A percentile compares a stretch with the other conserved stretches of the same genome.
Evolutionary conservation across 2,888 invertebrate genomes (phyloP).

Genomic region (Hirtodrosophila confusa): DNA sequence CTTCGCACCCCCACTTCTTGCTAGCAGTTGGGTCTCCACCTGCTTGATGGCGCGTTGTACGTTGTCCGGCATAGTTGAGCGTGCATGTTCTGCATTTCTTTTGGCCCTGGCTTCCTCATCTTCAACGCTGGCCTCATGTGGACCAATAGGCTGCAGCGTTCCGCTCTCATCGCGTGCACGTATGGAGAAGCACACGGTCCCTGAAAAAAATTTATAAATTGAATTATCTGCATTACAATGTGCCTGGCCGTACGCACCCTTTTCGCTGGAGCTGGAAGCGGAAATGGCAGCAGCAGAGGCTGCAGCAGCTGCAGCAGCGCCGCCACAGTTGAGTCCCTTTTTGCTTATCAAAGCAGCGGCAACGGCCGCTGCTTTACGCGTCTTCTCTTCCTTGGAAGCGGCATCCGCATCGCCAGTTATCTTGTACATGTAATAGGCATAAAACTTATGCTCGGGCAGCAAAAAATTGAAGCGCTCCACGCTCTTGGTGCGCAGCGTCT

Average conservation of each 20-base stretch:
- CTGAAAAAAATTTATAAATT: constrained; percentile 79
- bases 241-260: constrained; percentile 35
- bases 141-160: constrained; percentile 87
- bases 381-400: constrained; percentile 81
- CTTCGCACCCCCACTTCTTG: constrained; percentile 60
- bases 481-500: constrained; percentile 91
- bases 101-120: constrained; percentile 78
- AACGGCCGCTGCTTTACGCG: constrained; percentile 80
- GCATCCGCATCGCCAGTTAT: constrained; percentile 82
- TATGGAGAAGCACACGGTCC: constrained; percentile 93
- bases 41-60: constrained; percentile 83
- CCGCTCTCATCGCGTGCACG: constrained; percentile 90
- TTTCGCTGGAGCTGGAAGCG: constrained; percentile 20
- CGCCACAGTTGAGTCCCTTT: constrained; percentile 57
- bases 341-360: constrained; percentile 79
- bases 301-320: constrained; percentile 32
- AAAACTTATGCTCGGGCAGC: constrained; percentile 89
- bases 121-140: constrained; percentile 91
- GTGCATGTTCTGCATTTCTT: constrained; percentile 34
- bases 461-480: constrained; percentile 96
- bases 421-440: constrained; percentile 92
- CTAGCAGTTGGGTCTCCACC: constrained; percentile 82
- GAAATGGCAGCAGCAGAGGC: constrained; percentile 9
- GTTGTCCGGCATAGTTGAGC: constrained; percentile 77
- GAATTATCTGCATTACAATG: neutral